These are phyloP conservation scores for Gymnocheta viridis DNA, from an alignment of 2,888 invertebrate species.

Conservation along the genomic window DNA sequence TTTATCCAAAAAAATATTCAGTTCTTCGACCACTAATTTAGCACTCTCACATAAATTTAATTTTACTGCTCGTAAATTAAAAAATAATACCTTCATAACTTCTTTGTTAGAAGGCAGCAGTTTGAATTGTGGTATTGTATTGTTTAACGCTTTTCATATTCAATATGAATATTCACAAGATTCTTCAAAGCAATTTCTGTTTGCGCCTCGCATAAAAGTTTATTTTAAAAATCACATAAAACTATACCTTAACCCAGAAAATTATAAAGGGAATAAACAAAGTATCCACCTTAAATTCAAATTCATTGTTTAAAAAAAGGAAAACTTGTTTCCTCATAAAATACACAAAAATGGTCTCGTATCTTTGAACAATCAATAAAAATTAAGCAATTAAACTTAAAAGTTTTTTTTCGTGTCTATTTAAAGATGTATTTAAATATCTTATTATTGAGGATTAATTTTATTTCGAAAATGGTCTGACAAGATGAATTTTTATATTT, in stretches of 20 bases:
- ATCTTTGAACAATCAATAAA: constrained; percentile 33
- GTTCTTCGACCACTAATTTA: no score
- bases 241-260: constrained; percentile 7
- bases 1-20: no score
- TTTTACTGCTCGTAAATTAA: no score
- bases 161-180: no score
- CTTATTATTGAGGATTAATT: constrained; percentile 7
- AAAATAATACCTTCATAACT: no score
- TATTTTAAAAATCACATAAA: neutral
- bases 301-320: neutral
- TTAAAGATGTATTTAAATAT: neutral
- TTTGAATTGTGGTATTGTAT: no score
- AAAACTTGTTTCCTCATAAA: constrained; percentile 8
- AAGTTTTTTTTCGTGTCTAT: neutral
- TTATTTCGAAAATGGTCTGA: neutral
- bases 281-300: neutral
- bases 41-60: no score
- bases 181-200: neutral
- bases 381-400: constrained; percentile 27
- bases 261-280: neutral
- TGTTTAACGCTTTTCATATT: no score
- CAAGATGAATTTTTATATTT: neutral
- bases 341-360: neutral
- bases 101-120: no score
- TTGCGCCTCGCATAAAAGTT: neutral